Evolutionary conservation across 1,140 invertebrate genomes (phyloP).

Genomic region (Pectinophora gossypiella): DNA sequence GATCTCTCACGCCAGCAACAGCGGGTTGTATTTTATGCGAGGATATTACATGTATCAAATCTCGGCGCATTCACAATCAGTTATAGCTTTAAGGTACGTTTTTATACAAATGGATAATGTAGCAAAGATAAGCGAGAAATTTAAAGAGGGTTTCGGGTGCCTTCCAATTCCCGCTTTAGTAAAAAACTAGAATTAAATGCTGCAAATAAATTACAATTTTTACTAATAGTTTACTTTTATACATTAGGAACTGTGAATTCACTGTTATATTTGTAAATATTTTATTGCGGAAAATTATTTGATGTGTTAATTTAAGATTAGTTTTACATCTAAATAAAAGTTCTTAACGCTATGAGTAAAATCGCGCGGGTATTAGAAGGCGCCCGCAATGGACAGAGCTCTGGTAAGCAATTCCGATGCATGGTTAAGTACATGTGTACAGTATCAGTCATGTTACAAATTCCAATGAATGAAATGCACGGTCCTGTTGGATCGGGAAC

Average conservation of each 20-base stretch:
- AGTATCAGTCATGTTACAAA: constrained; percentile 37
- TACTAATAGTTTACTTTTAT: constrained; percentile 43
- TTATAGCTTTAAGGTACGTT: background rate
- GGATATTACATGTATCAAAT: constrained; percentile 38
- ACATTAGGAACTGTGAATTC: constrained; percentile 64
- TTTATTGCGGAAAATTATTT: constrained; percentile 26
- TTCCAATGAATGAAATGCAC: constrained; percentile 48
- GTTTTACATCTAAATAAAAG: constrained; percentile 20
- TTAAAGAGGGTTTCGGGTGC: constrained; percentile 19
- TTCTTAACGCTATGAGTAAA: constrained; percentile 24
- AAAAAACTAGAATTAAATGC: constrained; percentile 45
- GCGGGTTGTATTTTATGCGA: background rate
- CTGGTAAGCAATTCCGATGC: constrained; percentile 47
- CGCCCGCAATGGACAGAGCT: constrained; percentile 40
- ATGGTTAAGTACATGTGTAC: constrained; percentile 42
- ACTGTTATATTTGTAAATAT: constrained; percentile 47
- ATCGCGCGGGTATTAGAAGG: constrained; percentile 27
- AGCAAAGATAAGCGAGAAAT: background rate
- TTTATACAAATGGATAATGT: background rate
- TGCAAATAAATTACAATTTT: constrained; percentile 46
- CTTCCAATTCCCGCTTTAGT: constrained; percentile 29
- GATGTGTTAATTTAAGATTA: constrained; percentile 18
- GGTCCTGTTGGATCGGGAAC: constrained; percentile 32
- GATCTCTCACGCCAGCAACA: constrained; percentile 1
- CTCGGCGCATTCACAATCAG: constrained; percentile 31